Conservation (phyloP, 2,797 vertebrate species). For the Bovichtus diacanthus region DNA sequence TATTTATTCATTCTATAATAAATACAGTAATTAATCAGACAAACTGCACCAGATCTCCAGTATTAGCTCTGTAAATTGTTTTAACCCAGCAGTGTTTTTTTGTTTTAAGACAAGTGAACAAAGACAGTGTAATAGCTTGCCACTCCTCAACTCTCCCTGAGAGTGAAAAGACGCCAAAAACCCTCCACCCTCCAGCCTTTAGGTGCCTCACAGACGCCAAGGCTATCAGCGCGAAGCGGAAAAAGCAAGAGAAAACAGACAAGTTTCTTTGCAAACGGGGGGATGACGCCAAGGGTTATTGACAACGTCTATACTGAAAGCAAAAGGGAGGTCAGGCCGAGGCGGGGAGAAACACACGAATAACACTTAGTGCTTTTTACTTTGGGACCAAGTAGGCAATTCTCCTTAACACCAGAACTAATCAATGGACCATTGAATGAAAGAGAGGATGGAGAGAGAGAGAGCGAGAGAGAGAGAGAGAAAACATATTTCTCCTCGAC, state of each 20-base stretch:
- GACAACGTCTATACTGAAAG: conserved; percentile 67
- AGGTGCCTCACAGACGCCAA: conserved; percentile 60
- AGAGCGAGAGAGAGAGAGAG: conserved; percentile 1
- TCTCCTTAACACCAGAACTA: conserved; percentile 77
- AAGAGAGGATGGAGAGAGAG: conserved; percentile 15
- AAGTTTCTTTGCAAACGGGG: conserved; percentile 56
- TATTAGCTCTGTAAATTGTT: neutral
- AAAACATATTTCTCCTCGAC: conserved; percentile 51
- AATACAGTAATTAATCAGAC: neutral
- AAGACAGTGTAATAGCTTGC: conserved; percentile 4
- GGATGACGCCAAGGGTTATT: conserved; percentile 71
- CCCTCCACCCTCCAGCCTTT: conserved; percentile 37
- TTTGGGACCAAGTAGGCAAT: conserved; percentile 76
- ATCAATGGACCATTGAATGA: conserved; percentile 75
- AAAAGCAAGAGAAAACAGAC: conserved; percentile 61
- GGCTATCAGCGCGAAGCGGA: conserved; percentile 51
- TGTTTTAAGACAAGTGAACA: conserved; percentile 16
- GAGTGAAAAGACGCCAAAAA: conserved; percentile 49
- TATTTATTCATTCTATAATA: neutral
- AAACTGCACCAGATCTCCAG: neutral
- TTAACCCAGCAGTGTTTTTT: conserved; percentile 15
- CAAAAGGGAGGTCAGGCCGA: conserved; percentile 43
- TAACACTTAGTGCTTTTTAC: conserved; percentile 81
- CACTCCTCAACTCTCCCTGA: conserved; percentile 6
- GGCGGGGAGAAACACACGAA: conserved; percentile 50